Base-by-base conservation (phyloP, 1,140 invertebrate genomes). In the Drosophila arizonae region DNA sequence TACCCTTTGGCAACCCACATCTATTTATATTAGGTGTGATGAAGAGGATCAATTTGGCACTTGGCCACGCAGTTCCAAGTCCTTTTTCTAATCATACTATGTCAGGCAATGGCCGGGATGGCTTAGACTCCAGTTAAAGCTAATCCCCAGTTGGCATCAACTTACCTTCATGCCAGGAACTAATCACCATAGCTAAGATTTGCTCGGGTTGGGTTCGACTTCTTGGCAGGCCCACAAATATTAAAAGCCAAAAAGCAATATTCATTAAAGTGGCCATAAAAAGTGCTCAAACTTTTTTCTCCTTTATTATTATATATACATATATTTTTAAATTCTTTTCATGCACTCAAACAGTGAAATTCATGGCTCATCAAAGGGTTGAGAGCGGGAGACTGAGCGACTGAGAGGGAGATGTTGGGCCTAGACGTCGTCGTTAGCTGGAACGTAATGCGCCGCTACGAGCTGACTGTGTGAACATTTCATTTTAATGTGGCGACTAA, bases 241-340 rank as follows among this genome's bases (percentile, higher is more conserved):
- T 88, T 77, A 84, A 80, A 74, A 84, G 76, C 76, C 70, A 66
- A 87, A 39, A 87, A 77, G 73, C 69, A 87, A 88, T 87, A 88
- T 87, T 87, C 84, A 87, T 87, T 87, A 87, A 88, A 88, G 64
- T 24, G 24, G 50, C 61, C 45, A 88, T 87, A 79, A 87, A 87
- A 79, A 70, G 84, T 65, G 63, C 68, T 66, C 58, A 70, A 70
- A 72, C 65, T 72, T 81, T 57, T 24, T 58, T 54, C 50, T 36
- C 17, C 28, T 30, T 6, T 30, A 30, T 4, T 30, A 48, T 52
- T 46, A 43, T 61, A 56, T 60, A 45, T 46, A 41, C 41, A 43
- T 61, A 56, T 60, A 45, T 46, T 56, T 70, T 51, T 58, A 57
- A 48, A 10, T 50, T 43, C 4, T 43, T 46, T 39, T 26, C 9